A percentile compares a stretch with the other conserved stretches of the same genome.
phyloP scores from a whole-genome alignment of 1,140 invertebrate genomes.

The Drosophila sturtevanti region DNA sequence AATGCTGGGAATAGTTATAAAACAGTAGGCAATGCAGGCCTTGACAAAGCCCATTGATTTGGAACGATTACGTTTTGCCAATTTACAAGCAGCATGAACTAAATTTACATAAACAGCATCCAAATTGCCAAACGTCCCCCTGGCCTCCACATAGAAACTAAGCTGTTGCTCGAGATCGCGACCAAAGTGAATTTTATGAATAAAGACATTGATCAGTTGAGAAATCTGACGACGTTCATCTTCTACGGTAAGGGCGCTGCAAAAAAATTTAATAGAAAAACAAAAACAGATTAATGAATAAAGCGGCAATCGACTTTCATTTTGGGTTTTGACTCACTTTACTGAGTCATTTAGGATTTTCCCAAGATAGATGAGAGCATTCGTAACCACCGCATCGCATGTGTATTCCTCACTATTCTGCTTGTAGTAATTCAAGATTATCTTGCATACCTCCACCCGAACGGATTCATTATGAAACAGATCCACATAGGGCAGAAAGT shows the following conservation, averaged over 20 bases:
- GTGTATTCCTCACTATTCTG: constrained; percentile 84
- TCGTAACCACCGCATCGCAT: constrained; percentile 93
- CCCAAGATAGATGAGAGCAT: constrained; percentile 93
- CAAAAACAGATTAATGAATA: not conserved
- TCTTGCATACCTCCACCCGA: constrained; percentile 93
- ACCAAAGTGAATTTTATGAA: constrained; percentile 91
- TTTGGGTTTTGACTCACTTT: constrained; percentile 86
- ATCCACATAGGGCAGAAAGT: constrained; percentile 94
- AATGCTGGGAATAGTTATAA: constrained; percentile 97
- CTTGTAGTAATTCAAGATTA: constrained; percentile 87
- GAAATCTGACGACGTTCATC: constrained; percentile 95
- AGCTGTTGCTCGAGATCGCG: constrained; percentile 95
- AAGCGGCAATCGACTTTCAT: not conserved
- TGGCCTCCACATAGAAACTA: constrained; percentile 95
- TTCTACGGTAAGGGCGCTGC: constrained; percentile 94
- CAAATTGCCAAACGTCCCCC: constrained; percentile 94
- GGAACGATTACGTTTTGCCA: constrained; percentile 90
- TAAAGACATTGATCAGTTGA: constrained; percentile 91
- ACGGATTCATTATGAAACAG: constrained; percentile 93
- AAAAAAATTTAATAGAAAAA: constrained; percentile 53
- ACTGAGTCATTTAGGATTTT: constrained; percentile 96
- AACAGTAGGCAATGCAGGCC: constrained; percentile 97
- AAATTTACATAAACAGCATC: constrained; percentile 93
- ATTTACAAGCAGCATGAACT: constrained; percentile 92
- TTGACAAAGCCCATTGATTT: constrained; percentile 88